phyloP scores from a whole-genome alignment of 2,888 invertebrate species.

The Orgyia antiqua region DNA sequence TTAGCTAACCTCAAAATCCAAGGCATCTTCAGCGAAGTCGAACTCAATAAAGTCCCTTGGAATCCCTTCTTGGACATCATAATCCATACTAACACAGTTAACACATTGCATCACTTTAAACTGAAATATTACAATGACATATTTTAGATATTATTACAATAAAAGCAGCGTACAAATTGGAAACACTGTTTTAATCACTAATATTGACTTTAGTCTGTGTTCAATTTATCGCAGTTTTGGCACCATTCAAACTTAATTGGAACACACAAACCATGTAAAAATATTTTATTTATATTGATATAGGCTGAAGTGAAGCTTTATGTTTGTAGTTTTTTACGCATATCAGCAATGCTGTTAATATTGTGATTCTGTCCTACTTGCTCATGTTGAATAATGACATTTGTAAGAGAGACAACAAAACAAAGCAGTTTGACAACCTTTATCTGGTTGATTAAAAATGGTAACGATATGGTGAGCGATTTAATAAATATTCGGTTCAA shows the following conservation, averaged over 20 bases:
- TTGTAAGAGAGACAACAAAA: not conserved
- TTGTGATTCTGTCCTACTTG: not conserved
- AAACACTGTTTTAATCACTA: too few relatives aligned
- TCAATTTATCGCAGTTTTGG: too few relatives aligned
- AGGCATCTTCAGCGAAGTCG: conserved; percentile 68
- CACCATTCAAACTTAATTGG: too few relatives aligned
- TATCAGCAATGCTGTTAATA: not conserved
- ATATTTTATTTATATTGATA: too few relatives aligned
- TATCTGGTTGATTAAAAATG: conserved; percentile 4
- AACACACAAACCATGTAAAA: too few relatives aligned
- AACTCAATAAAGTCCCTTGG: conserved; percentile 60
- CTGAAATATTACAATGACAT: conserved; percentile 6
- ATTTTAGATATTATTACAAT: too few relatives aligned
- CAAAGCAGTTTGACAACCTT: not conserved
- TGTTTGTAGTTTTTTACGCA: too few relatives aligned
- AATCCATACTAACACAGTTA: conserved; percentile 57
- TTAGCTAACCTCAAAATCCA: conserved; percentile 68
- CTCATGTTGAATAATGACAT: not conserved
- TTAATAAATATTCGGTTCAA: too few relatives aligned
- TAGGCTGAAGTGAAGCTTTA: too few relatives aligned
- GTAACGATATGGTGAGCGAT: too few relatives aligned
- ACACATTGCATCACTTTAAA: conserved; percentile 47
- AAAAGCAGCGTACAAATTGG: too few relatives aligned
- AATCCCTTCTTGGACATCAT: conserved; percentile 59
- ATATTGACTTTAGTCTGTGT: too few relatives aligned